Evolutionary conservation across 2,113 vertebrate species (phyloP).

Genomic region (Arenaria interpres): DNA sequence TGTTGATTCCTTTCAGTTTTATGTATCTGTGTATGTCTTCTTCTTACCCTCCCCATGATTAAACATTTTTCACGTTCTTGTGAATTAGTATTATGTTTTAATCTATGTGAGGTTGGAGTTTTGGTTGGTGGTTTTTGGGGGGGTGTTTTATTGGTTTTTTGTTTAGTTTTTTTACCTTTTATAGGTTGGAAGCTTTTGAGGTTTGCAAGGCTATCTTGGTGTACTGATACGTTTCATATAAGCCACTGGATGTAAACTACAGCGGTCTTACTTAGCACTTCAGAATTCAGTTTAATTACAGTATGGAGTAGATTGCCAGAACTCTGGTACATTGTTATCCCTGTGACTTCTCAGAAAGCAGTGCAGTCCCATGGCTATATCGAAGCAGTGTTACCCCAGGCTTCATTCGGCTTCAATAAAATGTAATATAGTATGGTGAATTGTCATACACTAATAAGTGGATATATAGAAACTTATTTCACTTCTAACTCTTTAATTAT

Average conservation of each 20-base stretch:
- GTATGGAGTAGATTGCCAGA: neutral
- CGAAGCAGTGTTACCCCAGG: neutral
- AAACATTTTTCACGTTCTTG: neutral
- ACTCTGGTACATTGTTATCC: neutral
- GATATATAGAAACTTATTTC: neutral
- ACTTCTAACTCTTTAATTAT: neutral
- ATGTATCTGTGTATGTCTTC: neutral
- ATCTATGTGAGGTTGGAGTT: neutral
- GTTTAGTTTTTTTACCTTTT: neutral
- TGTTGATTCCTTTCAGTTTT: neutral
- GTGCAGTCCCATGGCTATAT: neutral
- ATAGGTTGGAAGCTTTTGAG: neutral
- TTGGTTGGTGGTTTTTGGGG: no score
- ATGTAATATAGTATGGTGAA: neutral
- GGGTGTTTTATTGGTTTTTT: no score
- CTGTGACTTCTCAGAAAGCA: neutral
- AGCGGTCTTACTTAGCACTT: neutral
- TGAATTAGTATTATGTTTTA: neutral
- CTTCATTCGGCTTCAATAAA: neutral
- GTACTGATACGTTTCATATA: neutral
- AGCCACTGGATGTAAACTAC: neutral
- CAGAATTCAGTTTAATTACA: neutral
- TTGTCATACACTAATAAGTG: neutral
- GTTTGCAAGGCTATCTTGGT: neutral
- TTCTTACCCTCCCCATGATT: accelerated